Evolutionary conservation across 2,888 invertebrate species (phyloP).

Genomic region (Andrena dorsata): DNA sequence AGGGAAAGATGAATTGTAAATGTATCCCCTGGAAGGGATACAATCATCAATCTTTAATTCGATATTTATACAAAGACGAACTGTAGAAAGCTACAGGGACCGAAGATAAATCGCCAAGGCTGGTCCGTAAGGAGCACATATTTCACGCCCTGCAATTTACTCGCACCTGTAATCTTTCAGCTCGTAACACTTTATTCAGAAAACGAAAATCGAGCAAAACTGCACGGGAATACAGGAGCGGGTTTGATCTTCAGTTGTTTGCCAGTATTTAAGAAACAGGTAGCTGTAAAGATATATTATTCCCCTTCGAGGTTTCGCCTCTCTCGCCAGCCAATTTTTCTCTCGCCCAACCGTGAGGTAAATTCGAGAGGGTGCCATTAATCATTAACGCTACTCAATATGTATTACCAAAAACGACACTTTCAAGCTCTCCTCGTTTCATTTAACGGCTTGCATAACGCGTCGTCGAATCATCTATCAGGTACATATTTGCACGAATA

Average conservation of each 20-base stretch:
- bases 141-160: constrained; percentile 44
- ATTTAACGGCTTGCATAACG: constrained; percentile 15
- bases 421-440: neutral
- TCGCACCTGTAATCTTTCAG: constrained; percentile 45
- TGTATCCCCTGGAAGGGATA: neutral
- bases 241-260: neutral
- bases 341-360: neutral
- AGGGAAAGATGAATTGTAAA: neutral
- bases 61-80: constrained; percentile 39
- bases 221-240: constrained; percentile 9
- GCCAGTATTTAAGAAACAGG: neutral
- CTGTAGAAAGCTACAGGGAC: constrained; percentile 19
- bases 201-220: neutral
- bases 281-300: neutral
- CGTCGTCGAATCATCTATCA: constrained; percentile 23
- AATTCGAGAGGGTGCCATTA: neutral
- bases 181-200: constrained; percentile 39
- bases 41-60: constrained; percentile 31
- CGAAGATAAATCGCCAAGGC: constrained; percentile 31
- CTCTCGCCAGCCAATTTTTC: neutral
- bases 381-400: constrained; percentile 7
- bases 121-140: constrained; percentile 44
- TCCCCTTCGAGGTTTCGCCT: neutral
- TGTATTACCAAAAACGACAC: constrained; percentile 10
- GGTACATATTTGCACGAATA: constrained; percentile 5